Base-by-base conservation (phyloP, 2,113 vertebrate genomes). In the Nothobranchius furzeri region DNA sequence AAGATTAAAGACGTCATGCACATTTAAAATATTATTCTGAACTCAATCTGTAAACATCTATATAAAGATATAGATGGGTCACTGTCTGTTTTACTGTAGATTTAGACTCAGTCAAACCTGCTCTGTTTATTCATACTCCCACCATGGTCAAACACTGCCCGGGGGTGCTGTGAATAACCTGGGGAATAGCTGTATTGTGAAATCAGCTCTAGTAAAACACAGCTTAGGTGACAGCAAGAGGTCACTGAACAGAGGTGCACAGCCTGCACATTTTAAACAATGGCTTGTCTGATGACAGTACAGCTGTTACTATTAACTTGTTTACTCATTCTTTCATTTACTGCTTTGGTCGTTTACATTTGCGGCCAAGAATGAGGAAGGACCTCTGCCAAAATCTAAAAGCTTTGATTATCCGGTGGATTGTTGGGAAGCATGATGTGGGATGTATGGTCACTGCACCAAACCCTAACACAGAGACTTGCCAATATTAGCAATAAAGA, bases 401-500 rank as follows among this genome's bases (percentile, higher is more conserved):
- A 66, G 4, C 12, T 40, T 65, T 49, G 12, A 12, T 51, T 65
- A 51, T 4, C 49, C 36, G 17, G 10, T 8, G 3, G 15, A 6
- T 76, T 53, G 50, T 17, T 43, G 1, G 12, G 43, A 13, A 17
- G 5, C 42, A 63, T 45, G 14, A 45, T 68, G n/a, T 30, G 43
- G 65, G 13, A 37, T 9, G 14, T 49, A 20, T 45, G 24, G 60
- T 58, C 17, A 13, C 30, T 45, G 12, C 17, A 24, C 11, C 24
- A 46, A 12, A 24, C 14, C 52, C 14, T 47, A 36, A 57, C 15
- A 61, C 60, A 42, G 3, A 25, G 6, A 40, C 47, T 17, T 64
- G 14, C 47, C 40, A 61, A 42, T 42, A 43, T 36, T 43, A 57
- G 54, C 62, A 60, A 67, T 51, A 67, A 62, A 43, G 70, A 57